Base-by-base conservation (phyloP, 2,888 invertebrate genomes). In the Lysandra bellargus region DNA sequence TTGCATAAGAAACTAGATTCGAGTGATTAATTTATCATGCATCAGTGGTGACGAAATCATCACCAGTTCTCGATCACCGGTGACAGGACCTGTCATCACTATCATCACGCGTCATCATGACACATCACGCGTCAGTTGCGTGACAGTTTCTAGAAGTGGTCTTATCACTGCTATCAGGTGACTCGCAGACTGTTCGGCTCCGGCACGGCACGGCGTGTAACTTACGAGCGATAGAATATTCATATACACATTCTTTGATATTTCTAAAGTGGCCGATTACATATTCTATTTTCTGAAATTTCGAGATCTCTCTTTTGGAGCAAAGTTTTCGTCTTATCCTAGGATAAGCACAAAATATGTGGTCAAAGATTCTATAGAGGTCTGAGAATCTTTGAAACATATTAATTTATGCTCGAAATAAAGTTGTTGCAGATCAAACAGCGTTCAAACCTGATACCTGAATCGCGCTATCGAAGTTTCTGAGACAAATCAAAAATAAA, bases 1-100 rank as follows among this genome's bases (percentile, higher is more conserved):
- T 69, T 37, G 37, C 33, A 14, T 37, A 69, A 69, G 33, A 14
- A 12, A 33, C 14, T 12, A 12, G 69, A 33, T 69, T 69, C 2
- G 5, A 30, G 12, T 69, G 33, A 64, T 64, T 9, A 44, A 40
- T 40, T 40, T 40, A 40, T 30, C 6, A 23, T 23, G 6, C 23
- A 61, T 30, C 5, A 30, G 49, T 49, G 23, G 4, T 64, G 30
- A 64, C 30, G 23, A 64, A 57, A 17, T 57, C 57, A 17, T 57
- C 57, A 6, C 40, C 40, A 17, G 4, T 17, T 57, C 61, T 64
- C 64, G 12, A 30, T 69, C 14, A 33, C 30, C 64, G 33, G 14
- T 12, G 30, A 69, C 69, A 69, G 69, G 69, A 69, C 33, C 69
- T 69, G 33, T 69, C 69, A 69, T 69, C 64, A 64, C 4, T 69